Conservation (phyloP, 2,888 invertebrate genomes). For the Melinaea menophilus region DNA sequence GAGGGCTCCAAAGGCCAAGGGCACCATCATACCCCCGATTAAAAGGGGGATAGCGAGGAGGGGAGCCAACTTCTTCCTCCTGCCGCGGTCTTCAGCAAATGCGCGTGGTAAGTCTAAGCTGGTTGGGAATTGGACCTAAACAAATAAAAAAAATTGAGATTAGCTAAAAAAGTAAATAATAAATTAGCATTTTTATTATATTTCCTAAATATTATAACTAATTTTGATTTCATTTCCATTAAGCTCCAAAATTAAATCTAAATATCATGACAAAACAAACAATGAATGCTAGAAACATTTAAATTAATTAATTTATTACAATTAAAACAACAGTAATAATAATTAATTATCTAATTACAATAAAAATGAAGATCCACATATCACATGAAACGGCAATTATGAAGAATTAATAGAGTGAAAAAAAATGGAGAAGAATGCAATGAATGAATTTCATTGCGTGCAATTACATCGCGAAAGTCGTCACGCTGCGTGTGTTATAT, state of each 20-base stretch:
- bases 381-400: conserved; percentile 47
- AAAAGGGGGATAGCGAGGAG: conserved; percentile 87
- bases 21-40: conserved; percentile 88
- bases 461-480: conserved; percentile 70
- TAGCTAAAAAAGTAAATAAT: background rate
- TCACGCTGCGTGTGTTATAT: conserved; percentile 63
- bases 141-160: background rate
- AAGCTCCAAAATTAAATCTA: too few relatives aligned
- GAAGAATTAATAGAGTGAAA: conserved; percentile 70
- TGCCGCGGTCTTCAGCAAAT: conserved; percentile 82
- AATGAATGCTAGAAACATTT: too few relatives aligned
- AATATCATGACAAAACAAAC: too few relatives aligned
- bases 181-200: background rate
- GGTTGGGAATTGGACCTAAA: conserved; percentile 86
- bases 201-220: background rate
- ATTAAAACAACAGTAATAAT: background rate
- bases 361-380: conserved; percentile 22
- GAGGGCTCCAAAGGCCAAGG: conserved; percentile 88
- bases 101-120: conserved; percentile 80
- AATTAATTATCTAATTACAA: conserved; percentile 8
- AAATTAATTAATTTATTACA: too few relatives aligned
- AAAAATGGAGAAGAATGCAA: conserved; percentile 60
- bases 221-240: background rate
- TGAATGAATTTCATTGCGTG: conserved; percentile 61
- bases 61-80: conserved; percentile 85